A percentile compares a stretch with the other conserved stretches of the same genome.
These are phyloP conservation scores for Chrysomela aeneicollis DNA, from an alignment of 2,888 invertebrate species.

Conservation along the genomic window DNA sequence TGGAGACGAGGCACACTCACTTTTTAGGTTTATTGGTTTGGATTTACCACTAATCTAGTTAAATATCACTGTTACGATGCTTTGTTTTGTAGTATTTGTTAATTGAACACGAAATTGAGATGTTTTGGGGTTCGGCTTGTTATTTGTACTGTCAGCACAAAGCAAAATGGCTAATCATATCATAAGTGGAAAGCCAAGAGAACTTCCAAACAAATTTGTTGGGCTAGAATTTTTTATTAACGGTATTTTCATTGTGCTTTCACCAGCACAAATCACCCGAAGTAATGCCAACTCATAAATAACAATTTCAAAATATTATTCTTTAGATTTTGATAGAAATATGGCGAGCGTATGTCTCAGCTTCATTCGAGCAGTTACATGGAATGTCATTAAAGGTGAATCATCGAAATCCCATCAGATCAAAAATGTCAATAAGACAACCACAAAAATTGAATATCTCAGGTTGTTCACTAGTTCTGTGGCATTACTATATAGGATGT, in stretches of 20 bases:
- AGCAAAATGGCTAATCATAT: constrained; percentile 54
- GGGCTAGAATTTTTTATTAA: constrained; percentile 51
- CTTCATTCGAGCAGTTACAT: background rate
- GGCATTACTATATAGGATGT: too few relatives aligned
- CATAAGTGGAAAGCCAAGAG: constrained; percentile 31
- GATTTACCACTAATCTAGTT: background rate
- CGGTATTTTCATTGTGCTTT: constrained; percentile 46
- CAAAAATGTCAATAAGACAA: background rate
- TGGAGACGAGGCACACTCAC: background rate
- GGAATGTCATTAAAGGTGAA: background rate
- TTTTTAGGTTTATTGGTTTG: background rate
- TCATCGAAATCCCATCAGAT: background rate
- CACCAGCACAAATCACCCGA: constrained; percentile 43
- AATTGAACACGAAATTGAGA: constrained; percentile 20
- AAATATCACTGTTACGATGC: background rate
- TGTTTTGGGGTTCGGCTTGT: constrained; percentile 39
- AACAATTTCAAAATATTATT: constrained; percentile 34
- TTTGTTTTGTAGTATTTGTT: background rate
- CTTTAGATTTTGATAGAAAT: constrained; percentile 24
- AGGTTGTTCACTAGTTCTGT: too few relatives aligned
- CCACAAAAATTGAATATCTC: too few relatives aligned
- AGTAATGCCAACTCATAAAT: constrained; percentile 46
- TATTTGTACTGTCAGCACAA: constrained; percentile 34
- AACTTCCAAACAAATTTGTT: constrained; percentile 50
- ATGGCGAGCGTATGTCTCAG: constrained; percentile 32